Conservation (phyloP, 2,797 vertebrate genomes). For the Poecilia velifera region DNA sequence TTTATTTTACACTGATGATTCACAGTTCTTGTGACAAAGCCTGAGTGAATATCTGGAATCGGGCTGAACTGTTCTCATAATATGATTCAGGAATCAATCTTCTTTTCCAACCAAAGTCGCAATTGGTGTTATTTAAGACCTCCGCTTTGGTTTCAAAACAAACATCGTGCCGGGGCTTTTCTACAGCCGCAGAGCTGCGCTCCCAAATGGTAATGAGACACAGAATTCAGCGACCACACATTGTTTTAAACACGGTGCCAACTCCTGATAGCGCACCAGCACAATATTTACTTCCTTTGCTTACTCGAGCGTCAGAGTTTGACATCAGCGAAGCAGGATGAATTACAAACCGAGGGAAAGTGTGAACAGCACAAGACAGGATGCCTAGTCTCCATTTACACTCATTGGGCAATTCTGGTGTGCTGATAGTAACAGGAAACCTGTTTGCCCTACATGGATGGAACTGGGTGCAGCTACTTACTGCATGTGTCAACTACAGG, state of each 20-base stretch:
- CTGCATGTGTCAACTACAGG: slow-evolving; percentile 48
- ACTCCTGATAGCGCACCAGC: slow-evolving; percentile 51
- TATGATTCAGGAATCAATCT: slow-evolving; percentile 49
- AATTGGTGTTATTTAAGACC: slow-evolving; percentile 58
- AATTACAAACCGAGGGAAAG: slow-evolving; percentile 72
- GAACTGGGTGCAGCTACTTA: slow-evolving; percentile 53
- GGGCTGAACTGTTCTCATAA: slow-evolving; percentile 16
- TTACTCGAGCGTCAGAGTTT: slow-evolving; percentile 62
- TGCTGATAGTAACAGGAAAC: slow-evolving; percentile 64
- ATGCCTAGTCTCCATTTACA: slow-evolving; percentile 70
- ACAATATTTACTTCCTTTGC: slow-evolving; percentile 66
- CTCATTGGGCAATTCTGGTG: slow-evolving; percentile 40
- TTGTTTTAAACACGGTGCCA: slow-evolving; percentile 58
- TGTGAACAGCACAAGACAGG: slow-evolving; percentile 68
- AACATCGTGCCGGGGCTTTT: slow-evolving; percentile 56
- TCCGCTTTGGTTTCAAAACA: slow-evolving; percentile 66
- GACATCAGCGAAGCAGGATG: slow-evolving; percentile 67
- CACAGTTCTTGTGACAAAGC: background rate
- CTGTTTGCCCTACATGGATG: slow-evolving; percentile 46
- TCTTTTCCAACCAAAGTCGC: slow-evolving; percentile 38
- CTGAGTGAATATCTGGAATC: slow-evolving; percentile 28
- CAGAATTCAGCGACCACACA: slow-evolving; percentile 59
- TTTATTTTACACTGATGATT: background rate
- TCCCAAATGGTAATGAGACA: slow-evolving; percentile 57
- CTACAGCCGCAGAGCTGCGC: slow-evolving; percentile 53